phyloP scores from a whole-genome alignment of 2,113 vertebrate species.

The Phylloscopus whistleri region DNA sequence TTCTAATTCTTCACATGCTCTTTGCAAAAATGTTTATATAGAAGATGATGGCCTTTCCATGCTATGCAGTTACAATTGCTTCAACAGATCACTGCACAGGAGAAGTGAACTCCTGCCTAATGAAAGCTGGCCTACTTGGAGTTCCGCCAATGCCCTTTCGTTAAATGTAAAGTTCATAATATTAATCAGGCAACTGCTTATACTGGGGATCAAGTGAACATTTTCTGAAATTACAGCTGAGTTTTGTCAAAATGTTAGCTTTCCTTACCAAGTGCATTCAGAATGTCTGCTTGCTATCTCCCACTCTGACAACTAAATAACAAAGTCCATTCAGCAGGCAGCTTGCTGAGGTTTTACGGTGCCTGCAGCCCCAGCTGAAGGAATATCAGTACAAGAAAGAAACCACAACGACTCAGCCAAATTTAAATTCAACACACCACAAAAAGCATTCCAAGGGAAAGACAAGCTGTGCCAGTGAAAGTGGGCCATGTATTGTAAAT shows the following conservation, averaged over 20 bases:
- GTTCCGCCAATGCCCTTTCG: slow-evolving; percentile 54
- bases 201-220: slow-evolving; percentile 37
- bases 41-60: slow-evolving; percentile 72
- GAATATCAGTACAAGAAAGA: not conserved
- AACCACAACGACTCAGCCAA: not conserved
- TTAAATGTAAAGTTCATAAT: slow-evolving; percentile 68
- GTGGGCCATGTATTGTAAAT: slow-evolving; percentile 1
- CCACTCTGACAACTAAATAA: not conserved
- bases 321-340: not conserved
- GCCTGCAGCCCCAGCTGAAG: not conserved
- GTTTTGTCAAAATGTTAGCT: slow-evolving; percentile 40
- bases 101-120: slow-evolving; percentile 67
- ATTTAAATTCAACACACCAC: not conserved
- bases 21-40: slow-evolving; percentile 71
- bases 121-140: slow-evolving; percentile 67
- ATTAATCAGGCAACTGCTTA: slow-evolving; percentile 71
- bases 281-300: not conserved
- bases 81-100: slow-evolving; percentile 77
- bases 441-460: not conserved
- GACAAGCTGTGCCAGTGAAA: slow-evolving; percentile 19
- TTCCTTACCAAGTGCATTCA: not conserved
- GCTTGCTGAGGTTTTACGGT: not conserved
- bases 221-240: slow-evolving; percentile 47
- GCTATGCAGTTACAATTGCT: slow-evolving; percentile 67
- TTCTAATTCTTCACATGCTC: slow-evolving; percentile 68